Conservation (phyloP, 2,113 vertebrate species). For the Tapirus terrestris region DNA sequence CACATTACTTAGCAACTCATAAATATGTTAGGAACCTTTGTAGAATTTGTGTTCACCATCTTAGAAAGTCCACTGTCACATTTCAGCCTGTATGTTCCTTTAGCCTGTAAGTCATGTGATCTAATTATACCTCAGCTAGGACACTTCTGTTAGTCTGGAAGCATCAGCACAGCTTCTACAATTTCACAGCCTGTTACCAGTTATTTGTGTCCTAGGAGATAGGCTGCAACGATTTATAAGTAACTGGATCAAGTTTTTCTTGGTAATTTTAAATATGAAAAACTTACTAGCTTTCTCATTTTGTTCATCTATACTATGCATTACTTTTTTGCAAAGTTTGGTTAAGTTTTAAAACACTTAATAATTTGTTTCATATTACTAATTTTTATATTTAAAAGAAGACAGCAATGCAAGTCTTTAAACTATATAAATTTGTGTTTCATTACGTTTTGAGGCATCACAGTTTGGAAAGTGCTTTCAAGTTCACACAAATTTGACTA, state of each 20-base stretch:
- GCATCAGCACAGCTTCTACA: not conserved
- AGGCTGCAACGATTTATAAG: not conserved
- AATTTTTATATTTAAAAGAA: slow-evolving; percentile 18
- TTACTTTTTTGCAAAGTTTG: not conserved
- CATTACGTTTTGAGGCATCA: not conserved
- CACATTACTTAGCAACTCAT: not conserved
- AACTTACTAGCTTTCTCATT: not conserved
- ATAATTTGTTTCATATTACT: not conserved
- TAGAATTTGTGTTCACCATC: not conserved
- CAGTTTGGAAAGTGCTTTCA: slow-evolving; percentile 18
- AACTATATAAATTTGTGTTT: not conserved
- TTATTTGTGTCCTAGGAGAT: not conserved
- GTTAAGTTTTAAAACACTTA: not conserved
- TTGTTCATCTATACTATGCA: not conserved
- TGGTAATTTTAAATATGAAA: slow-evolving; percentile 42
- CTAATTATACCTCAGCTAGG: no score
- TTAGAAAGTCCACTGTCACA: not conserved
- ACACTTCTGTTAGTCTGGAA: not conserved
- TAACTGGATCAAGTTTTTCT: not conserved
- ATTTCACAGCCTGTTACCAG: not conserved
- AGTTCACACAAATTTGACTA: not conserved
- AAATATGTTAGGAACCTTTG: not conserved
- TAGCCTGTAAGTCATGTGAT: not conserved
- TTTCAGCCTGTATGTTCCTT: not conserved
- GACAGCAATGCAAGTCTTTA: not conserved